Percentiles rank a stretch among this genome's conserved stretches.
These are phyloP conservation scores for Boloria euphrosyne DNA, from an alignment of 2,888 invertebrate species.

Conservation along the genomic window DNA sequence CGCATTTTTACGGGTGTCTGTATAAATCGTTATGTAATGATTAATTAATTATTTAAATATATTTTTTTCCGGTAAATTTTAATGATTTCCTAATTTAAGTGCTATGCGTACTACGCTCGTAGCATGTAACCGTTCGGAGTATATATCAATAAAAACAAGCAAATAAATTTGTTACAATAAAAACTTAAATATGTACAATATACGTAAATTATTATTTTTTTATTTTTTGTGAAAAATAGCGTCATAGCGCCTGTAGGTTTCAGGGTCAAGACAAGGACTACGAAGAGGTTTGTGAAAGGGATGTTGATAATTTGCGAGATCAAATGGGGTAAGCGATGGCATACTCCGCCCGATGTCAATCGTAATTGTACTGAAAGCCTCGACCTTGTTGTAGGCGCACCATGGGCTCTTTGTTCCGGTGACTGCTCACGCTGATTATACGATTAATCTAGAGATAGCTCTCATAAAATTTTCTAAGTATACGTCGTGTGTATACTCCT, in stretches of 20 bases:
- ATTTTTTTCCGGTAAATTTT: slow-evolving; percentile 1
- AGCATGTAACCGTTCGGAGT: slow-evolving; percentile 37
- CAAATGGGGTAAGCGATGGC: slow-evolving; percentile 45
- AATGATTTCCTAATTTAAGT: background rate
- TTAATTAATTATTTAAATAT: background rate
- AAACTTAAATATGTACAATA: background rate
- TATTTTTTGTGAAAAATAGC: slow-evolving; percentile 10
- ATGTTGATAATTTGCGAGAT: slow-evolving; percentile 45
- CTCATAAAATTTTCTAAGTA: slow-evolving; percentile 17
- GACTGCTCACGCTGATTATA: slow-evolving; percentile 38
- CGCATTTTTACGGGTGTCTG: slow-evolving; percentile 1
- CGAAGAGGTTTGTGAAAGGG: slow-evolving; percentile 27
- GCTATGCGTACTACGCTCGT: slow-evolving; percentile 39
- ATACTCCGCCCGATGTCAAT: slow-evolving; percentile 54
- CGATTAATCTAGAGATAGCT: slow-evolving; percentile 20
- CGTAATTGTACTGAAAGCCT: slow-evolving; percentile 63
- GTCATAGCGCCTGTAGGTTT: slow-evolving; percentile 39
- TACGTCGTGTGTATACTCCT: background rate
- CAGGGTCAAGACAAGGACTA: slow-evolving; percentile 75
- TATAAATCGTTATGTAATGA: background rate
- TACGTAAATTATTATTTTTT: background rate
- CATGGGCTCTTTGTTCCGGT: slow-evolving; percentile 57
- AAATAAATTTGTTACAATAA: background rate
- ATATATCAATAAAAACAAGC: background rate
- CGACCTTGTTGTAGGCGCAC: slow-evolving; percentile 54